Conservation (phyloP, 2,888 invertebrate species). For the Napeogenes inachia region DNA sequence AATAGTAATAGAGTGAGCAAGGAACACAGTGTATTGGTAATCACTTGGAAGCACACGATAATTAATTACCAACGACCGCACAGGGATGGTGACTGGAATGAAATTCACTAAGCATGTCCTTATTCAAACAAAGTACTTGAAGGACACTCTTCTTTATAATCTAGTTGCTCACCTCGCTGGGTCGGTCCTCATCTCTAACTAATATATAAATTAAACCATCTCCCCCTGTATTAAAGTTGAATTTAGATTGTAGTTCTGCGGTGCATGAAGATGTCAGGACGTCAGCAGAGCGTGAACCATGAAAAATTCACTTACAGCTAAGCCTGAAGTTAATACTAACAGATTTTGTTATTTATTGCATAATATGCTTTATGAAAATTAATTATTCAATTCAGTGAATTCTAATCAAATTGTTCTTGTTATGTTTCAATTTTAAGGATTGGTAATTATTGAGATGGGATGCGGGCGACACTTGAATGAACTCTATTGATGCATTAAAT, state of each 20-base stretch:
- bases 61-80: constrained; percentile 44
- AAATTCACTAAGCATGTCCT: constrained; percentile 60
- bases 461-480: constrained; percentile 59
- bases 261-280: constrained; percentile 56
- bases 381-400: background rate
- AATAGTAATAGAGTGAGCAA: no score
- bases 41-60: constrained; percentile 17
- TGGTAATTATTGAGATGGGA: constrained; percentile 48
- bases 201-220: constrained; percentile 22
- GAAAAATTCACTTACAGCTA: constrained; percentile 40
- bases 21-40: background rate
- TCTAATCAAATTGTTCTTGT: constrained; percentile 2
- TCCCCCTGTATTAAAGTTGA: constrained; percentile 36
- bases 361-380: background rate
- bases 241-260: constrained; percentile 36
- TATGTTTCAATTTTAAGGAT: constrained; percentile 25
- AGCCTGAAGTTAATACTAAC: constrained; percentile 18
- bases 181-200: constrained; percentile 20
- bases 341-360: constrained; percentile 9
- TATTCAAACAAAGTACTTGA: constrained; percentile 55
- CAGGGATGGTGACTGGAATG: constrained; percentile 58
- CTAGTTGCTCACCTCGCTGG: constrained; percentile 64
- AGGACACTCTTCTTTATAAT: constrained; percentile 66
- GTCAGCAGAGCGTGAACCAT: constrained; percentile 70
- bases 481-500: constrained; percentile 46